Evolutionary conservation across 2,888 invertebrate species (phyloP).

Genomic region (Eubasilissa splendida): DNA sequence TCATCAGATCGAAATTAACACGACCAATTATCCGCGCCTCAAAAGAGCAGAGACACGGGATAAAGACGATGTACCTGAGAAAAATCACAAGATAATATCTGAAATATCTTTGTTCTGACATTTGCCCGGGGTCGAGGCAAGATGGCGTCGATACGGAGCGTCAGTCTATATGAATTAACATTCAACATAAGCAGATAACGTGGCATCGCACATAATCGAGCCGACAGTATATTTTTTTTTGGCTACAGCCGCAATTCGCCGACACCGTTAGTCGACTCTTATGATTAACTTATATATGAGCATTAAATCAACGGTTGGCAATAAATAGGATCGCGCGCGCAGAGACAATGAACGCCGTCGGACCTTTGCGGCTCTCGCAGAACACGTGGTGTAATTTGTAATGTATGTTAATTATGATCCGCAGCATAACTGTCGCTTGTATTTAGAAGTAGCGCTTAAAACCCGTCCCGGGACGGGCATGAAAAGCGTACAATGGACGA

Average conservation of each 20-base stretch:
- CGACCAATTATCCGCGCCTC: slow-evolving; percentile 2
- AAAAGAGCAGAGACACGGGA: background rate
- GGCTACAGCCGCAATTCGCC: slow-evolving; percentile 13
- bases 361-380: background rate
- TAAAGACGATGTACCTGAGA: slow-evolving; percentile 19
- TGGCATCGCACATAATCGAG: background rate
- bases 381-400: slow-evolving; percentile 3
- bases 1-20: slow-evolving; percentile 21
- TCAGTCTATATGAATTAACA: slow-evolving; percentile 16
- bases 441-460: no score
- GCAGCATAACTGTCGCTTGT: no score
- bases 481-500: no score
- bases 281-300: slow-evolving; percentile 27
- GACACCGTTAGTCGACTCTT: slow-evolving; percentile 29
- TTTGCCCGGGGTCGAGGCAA: slow-evolving; percentile 10
- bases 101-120: slow-evolving; percentile 15
- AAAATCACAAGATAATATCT: slow-evolving; percentile 1
- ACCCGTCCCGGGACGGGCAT: no score
- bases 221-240: slow-evolving; percentile 17
- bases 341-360: slow-evolving; percentile 8
- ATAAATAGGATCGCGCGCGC: slow-evolving; percentile 8
- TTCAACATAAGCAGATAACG: slow-evolving; percentile 19
- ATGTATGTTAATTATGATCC: no score
- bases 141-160: slow-evolving; percentile 25
- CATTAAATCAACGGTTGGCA: slow-evolving; percentile 26